A percentile compares a stretch with the other conserved stretches of the same genome.
Conservation (phyloP, 2,113 vertebrate genomes). For the Syngnathus typhle region DNA sequence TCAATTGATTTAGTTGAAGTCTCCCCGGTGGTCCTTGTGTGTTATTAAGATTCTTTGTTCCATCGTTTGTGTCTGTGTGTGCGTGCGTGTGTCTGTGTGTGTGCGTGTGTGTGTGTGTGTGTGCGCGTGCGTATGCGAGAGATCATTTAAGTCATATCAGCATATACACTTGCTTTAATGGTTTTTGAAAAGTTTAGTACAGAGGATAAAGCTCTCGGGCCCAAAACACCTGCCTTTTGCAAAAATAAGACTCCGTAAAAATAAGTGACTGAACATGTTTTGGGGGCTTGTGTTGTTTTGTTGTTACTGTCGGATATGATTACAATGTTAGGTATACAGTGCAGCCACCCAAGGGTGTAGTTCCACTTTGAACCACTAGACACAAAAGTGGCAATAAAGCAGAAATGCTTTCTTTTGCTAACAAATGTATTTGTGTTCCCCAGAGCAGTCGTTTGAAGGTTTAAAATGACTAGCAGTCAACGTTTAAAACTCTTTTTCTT, state of each 20-base stretch:
- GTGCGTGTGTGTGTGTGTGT: slow-evolving; percentile 18
- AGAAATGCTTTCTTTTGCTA: not conserved
- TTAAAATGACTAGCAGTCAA: not conserved
- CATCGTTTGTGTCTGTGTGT: slow-evolving; percentile 25
- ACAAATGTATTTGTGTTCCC: not conserved
- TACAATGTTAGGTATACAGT: too few species aligned
- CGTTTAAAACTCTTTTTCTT: too few species aligned
- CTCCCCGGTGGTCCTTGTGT: slow-evolving; percentile 50
- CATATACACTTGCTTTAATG: not conserved
- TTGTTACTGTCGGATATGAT: not conserved
- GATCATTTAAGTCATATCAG: not conserved
- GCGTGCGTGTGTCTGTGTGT: slow-evolving; percentile 20
- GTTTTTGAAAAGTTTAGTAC: not conserved
- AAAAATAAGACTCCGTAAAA: not conserved
- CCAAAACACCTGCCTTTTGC: not conserved
- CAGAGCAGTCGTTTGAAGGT: not conserved
- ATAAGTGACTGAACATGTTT: not conserved
- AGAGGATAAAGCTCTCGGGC: not conserved
- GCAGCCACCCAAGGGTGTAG: too few species aligned
- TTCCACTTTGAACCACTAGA: too few species aligned
- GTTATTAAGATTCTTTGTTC: slow-evolving; percentile 46
- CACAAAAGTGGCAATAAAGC: not conserved
- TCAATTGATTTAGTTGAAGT: slow-evolving; percentile 64
- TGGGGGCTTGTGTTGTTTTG: not conserved
- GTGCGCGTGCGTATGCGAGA: not conserved